Percentiles rank a stretch among this genome's conserved stretches.
These are phyloP conservation scores for Drosophila stalkeri DNA, from an alignment of 2,888 invertebrate genomes.

Conservation along the genomic window DNA sequence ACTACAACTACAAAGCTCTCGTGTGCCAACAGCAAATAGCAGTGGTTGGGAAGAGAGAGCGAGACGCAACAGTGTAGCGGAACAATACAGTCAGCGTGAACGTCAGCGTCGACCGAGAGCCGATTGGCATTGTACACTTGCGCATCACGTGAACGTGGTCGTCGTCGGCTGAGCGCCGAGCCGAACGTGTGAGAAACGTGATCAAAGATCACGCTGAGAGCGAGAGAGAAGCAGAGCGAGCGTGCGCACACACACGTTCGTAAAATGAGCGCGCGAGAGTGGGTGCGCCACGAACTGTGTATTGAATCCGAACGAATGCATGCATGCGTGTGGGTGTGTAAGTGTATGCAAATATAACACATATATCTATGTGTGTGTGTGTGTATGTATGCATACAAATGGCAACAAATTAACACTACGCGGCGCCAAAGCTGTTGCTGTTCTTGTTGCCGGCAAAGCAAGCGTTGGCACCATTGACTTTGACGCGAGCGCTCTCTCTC, in stretches of 20 bases:
- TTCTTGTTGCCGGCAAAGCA: conserved; percentile 44
- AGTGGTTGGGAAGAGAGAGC: not conserved
- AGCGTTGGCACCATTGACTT: conserved; percentile 35
- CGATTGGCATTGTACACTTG: conserved; percentile 70
- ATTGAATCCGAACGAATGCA: not conserved
- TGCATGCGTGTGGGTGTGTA: conserved; percentile 4
- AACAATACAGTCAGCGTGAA: conserved; percentile 4
- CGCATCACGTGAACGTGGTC: conserved; percentile 76
- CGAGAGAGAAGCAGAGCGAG: conserved; percentile 2
- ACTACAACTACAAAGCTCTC: conserved; percentile 42
- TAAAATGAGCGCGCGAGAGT: conserved; percentile 20
- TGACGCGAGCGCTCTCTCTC: conserved; percentile 15
- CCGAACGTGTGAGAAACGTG: conserved; percentile 80
- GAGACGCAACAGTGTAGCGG: not conserved
- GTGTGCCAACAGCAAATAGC: conserved; percentile 2
- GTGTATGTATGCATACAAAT: conserved; percentile 51
- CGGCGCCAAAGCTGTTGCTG: conserved; percentile 63
- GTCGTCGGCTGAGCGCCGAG: conserved; percentile 65
- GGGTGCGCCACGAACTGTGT: conserved; percentile 39
- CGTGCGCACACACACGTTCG: not conserved
- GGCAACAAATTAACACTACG: conserved; percentile 75
- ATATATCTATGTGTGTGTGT: conserved; percentile 2
- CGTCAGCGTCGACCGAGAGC: conserved; percentile 41
- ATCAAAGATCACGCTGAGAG: conserved; percentile 72
- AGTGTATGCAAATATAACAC: conserved; percentile 4